Conservation (phyloP, 2,797 vertebrate genomes). For the Alectoris magna region DNA sequence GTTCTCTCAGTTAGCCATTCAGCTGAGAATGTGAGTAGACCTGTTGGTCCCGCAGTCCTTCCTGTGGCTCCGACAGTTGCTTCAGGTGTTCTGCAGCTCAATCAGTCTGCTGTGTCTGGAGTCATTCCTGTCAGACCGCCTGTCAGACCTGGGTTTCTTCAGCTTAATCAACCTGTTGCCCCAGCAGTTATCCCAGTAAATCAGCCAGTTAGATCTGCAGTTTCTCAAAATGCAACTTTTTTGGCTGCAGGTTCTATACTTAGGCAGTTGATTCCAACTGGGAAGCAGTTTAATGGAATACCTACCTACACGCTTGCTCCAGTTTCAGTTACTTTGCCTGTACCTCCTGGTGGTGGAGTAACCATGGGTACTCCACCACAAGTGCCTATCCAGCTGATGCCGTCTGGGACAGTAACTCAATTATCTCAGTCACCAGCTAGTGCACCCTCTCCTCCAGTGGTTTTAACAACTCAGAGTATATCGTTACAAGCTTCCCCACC, state of each 20-base stretch:
- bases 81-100: conserved; percentile 73
- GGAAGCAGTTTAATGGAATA: conserved; percentile 93
- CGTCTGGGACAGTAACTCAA: conserved; percentile 78
- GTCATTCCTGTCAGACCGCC: conserved; percentile 76
- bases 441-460: conserved; percentile 67
- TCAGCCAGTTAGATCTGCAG: conserved; percentile 52
- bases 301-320: conserved; percentile 95
- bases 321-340: conserved; percentile 85
- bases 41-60: conserved; percentile 70
- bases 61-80: conserved; percentile 67
- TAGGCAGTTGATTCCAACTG: conserved; percentile 93
- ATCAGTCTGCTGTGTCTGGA: conserved; percentile 71
- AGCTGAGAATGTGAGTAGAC: conserved; percentile 25
- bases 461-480: conserved; percentile 54
- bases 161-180: conserved; percentile 79
- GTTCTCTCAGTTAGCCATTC: conserved; percentile 68
- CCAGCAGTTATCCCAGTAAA: conserved; percentile 71
- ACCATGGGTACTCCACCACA: conserved; percentile 76
- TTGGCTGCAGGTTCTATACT: conserved; percentile 90
- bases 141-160: conserved; percentile 74
- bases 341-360: conserved; percentile 73
- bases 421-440: conserved; percentile 70
- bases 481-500: conserved; percentile 43
- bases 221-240: conserved; percentile 85
- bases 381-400: conserved; percentile 81